Evolutionary conservation across 1,140 invertebrate genomes (phyloP), one percentile per base, ranked within the genome.

Genomic region (Lasaia peninsularis): DNA sequence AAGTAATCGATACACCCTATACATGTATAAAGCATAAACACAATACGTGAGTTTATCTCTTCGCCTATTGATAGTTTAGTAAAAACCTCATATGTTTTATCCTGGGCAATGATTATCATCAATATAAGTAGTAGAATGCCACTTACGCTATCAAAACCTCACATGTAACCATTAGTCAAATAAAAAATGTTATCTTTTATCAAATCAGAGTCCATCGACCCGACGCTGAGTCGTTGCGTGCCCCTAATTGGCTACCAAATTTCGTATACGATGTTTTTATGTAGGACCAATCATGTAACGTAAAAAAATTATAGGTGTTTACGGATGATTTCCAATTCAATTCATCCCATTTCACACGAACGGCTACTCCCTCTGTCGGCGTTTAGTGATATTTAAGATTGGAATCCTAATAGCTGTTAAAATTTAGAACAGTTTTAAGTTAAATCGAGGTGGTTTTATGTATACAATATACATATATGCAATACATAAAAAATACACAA

Each of bases 121-220:
- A 48, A 48, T 20, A 48, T 48, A 48, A 48, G 40, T 48, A 48
- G 40, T 20, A 32, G 44, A 10, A 35, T 28, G 37, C 12, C 31
- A 58, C 52, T 54, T 64, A 58, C 55, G 58, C 59, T 60, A 56
- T 35, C 54, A 44, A 48, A 57, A 53, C 24, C 35, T 52, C 63
- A 56, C 61, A 55, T 71, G 63, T 69, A 65, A 55, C 69, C 66
- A 71, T 69, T 71, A 69, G 63, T 64, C 56, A 62, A 69, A 71
- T 58, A 71, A 71, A 69, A 67, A 71, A 61, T 44, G 53, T 62
- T 71, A 71, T 71, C 69, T 71, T 54, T 65, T 62, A 65, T 62
- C 63, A 65, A 34, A 40, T 31, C 34, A 7, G 51, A 62, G 69
- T 68, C 56, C 65, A 65, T 56, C 56, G 65, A 71, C 65, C 68